Evolutionary conservation across 37 sponge, comb jelly and placozoan genomes (phyloP), one percentile per base, ranked within the genome.

Genomic region (Beroe ovata): DNA sequence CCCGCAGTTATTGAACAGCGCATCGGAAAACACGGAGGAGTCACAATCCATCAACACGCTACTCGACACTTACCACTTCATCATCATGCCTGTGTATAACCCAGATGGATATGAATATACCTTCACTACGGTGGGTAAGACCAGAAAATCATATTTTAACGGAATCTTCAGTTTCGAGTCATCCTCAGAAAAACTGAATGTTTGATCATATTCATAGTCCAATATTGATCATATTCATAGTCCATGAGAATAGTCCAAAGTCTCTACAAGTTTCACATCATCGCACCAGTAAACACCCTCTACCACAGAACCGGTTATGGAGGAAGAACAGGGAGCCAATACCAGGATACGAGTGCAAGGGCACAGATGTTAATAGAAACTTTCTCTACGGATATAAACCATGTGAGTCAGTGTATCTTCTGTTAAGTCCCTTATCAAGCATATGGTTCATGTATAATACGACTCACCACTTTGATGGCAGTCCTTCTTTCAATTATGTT

Each of bases 41-140:
- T 6, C 54, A 16, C 11, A 47, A 16, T 11, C 6, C 11, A 47
- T 47, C 3, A 40, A 42, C 18, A 42, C 41, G 25, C 84, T 77
- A 26, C 47, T 39, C n/a, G 25, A 77, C 54, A 77, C 18, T 54
- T 77, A 42, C 84, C 84, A 77, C 54, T 77, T 77, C 54, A 23
- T 77, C 4, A 77, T 77, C 1, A 42, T 77, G 16, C 84, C 84
- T 77, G 84, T 77, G 28, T 19, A 32, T 4, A 77, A 77, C 54
- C 84, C 84, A 21, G 84, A 77, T 35, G 84, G 84, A 0, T 77
- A 77, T 54, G 84, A 77, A 26, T 77, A 77, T 39, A 77, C 84
- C 26, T n/a, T 36, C 54, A 26, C 28, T 4, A 77, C 26, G 84
- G 84, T 77, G 41, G 21, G 54, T 16, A 47, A 47, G n/a, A n/a